Conservation (phyloP, 2,888 invertebrate species). For the Pachycephus smyrnensis region DNA sequence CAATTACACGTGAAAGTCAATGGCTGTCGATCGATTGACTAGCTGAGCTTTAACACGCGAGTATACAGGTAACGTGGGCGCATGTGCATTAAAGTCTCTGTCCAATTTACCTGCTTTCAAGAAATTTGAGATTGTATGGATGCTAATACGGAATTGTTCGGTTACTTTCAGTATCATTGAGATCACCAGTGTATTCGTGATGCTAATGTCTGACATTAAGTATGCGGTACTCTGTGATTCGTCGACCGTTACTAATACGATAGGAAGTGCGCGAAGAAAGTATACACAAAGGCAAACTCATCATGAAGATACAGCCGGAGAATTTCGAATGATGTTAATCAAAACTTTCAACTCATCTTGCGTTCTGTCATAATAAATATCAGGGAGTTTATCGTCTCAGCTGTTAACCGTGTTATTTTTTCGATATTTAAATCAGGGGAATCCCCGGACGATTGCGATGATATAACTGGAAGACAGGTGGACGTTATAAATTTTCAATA, state of each 20-base stretch:
- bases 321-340: neutral
- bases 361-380: neutral
- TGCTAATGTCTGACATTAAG: neutral
- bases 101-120: neutral
- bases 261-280: slow-evolving; percentile 39
- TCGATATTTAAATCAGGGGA: neutral
- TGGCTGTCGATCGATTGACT: neutral
- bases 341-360: neutral
- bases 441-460: neutral
- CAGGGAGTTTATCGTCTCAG: neutral
- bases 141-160: neutral
- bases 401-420: neutral
- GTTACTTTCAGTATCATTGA: neutral
- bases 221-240: neutral
- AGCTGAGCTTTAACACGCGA: neutral
- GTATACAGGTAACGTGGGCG: neutral
- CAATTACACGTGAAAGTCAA: neutral
- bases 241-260: slow-evolving; percentile 50
- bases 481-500: neutral
- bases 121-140: neutral
- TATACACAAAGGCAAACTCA: neutral
- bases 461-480: neutral
- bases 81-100: neutral
- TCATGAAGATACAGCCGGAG: neutral
- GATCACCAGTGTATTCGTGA: neutral